Conservation (phyloP, 2,797 vertebrate species). For the Choloepus didactylus region DNA sequence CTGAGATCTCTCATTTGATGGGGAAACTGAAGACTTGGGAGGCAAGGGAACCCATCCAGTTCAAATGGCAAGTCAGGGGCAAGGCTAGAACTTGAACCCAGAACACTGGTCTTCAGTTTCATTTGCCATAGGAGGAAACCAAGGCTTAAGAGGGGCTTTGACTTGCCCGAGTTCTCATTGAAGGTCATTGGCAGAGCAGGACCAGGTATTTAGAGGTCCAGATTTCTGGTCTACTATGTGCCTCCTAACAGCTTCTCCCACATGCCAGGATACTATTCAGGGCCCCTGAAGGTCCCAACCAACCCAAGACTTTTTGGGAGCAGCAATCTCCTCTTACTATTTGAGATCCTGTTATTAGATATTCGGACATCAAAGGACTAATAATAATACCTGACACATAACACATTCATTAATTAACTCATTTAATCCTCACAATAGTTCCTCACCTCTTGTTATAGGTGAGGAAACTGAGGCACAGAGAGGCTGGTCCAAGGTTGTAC, state of each 20-base stretch:
- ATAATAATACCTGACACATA: background rate
- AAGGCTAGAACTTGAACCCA: background rate
- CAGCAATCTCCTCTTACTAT: conserved; percentile 27
- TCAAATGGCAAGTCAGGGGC: conserved; percentile 1
- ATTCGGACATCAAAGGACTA: conserved; percentile 42
- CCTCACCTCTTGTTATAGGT: background rate
- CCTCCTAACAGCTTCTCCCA: conserved; percentile 14
- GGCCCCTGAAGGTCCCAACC: background rate
- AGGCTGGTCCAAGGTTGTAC: background rate
- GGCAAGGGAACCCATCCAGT: conserved; percentile 32
- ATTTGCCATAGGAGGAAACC: conserved; percentile 39
- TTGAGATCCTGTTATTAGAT: background rate
- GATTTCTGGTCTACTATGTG: conserved; percentile 8
- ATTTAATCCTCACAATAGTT: conserved; percentile 28
- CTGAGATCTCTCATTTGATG: background rate
- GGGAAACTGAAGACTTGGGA: conserved; percentile 11
- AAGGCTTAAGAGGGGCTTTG: background rate
- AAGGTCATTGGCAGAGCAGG: conserved; percentile 34
- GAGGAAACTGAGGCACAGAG: conserved; percentile 43
- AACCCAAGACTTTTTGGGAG: conserved; percentile 32
- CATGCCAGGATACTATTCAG: conserved; percentile 1
- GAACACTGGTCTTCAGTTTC: conserved; percentile 24
- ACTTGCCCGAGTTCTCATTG: conserved; percentile 2
- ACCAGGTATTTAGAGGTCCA: background rate
- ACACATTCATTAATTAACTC: background rate